Evolutionary conservation across 2,797 vertebrate species (phyloP).

Genomic region (Macropodus opercularis): DNA sequence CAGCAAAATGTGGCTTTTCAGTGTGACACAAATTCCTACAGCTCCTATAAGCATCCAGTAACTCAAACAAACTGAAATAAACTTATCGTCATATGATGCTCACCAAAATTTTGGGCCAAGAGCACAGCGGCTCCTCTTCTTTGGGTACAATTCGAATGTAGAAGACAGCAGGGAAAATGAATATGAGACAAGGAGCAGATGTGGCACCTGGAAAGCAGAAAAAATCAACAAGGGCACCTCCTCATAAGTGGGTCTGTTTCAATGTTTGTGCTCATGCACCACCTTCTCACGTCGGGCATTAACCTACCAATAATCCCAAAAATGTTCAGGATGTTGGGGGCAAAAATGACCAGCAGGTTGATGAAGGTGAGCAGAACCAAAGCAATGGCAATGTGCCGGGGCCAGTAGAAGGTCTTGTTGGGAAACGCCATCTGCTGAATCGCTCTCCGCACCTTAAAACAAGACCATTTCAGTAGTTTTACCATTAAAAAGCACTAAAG

Average conservation of each 20-base stretch:
- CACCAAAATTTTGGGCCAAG: slow-evolving; percentile 92
- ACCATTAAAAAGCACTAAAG: not conserved
- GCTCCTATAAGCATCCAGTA: not conserved
- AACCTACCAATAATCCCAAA: slow-evolving; percentile 95
- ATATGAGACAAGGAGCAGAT: slow-evolving; percentile 97
- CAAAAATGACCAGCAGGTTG: slow-evolving; percentile 96
- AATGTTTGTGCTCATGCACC: not conserved
- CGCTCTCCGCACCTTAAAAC: slow-evolving; percentile 89
- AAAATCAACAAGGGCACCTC: too few relatives aligned
- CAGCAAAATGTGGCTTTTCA: not conserved
- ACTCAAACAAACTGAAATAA: too few relatives aligned
- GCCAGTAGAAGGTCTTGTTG: slow-evolving; percentile 94
- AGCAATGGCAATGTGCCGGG: slow-evolving; percentile 89
- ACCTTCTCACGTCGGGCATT: not conserved
- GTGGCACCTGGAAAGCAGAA: slow-evolving; percentile 89
- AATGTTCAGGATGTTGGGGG: slow-evolving; percentile 96
- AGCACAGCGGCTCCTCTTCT: slow-evolving; percentile 90
- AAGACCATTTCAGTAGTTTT: not conserved
- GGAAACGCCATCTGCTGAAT: slow-evolving; percentile 96
- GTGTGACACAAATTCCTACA: not conserved
- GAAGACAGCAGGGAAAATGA: slow-evolving; percentile 97
- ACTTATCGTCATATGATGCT: slow-evolving; percentile 35
- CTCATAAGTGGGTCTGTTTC: not conserved
- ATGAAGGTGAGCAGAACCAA: slow-evolving; percentile 87
- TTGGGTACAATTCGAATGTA: slow-evolving; percentile 96